phyloP scores from a whole-genome alignment of 2,113 vertebrate species.

The Calidris pugnax region DNA sequence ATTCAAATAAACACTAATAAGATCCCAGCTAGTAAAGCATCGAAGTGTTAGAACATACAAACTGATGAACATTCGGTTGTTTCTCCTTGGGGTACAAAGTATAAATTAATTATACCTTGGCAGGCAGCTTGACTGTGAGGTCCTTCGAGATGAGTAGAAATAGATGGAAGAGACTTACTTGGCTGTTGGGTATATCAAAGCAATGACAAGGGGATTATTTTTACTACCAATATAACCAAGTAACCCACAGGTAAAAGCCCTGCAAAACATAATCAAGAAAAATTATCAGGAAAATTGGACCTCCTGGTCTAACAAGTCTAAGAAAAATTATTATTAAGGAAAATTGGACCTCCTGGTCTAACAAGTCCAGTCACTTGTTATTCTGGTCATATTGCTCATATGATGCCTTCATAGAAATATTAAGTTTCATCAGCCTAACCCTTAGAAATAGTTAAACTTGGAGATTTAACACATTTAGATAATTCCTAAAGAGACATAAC shows the following conservation, averaged over 20 bases:
- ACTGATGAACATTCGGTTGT: neutral
- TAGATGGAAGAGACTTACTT: conserved; percentile 18
- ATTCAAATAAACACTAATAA: conserved; percentile 42
- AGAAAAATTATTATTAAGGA: neutral
- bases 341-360: neutral
- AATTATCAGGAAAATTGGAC: neutral
- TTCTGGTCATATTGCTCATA: neutral
- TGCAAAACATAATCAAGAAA: conserved; percentile 12
- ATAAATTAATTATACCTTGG: conserved; percentile 62
- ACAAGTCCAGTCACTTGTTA: neutral
- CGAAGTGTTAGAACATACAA: neutral
- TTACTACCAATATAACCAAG: neutral
- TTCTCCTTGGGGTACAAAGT: conserved; percentile 12
- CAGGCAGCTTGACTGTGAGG: conserved; percentile 6
- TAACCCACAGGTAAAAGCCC: neutral
- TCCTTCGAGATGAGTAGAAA: conserved; percentile 16
- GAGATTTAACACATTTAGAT: neutral
- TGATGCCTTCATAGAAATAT: neutral
- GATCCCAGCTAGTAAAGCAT: neutral
- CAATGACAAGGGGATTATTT: neutral
- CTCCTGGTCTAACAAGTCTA: neutral
- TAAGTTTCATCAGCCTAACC: neutral
- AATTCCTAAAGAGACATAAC: neutral
- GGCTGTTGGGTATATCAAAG: conserved; percentile 3
- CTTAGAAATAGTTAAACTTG: neutral